Evolutionary conservation across 2,113 vertebrate species (phyloP).

Genomic region (Rallus limicola): DNA sequence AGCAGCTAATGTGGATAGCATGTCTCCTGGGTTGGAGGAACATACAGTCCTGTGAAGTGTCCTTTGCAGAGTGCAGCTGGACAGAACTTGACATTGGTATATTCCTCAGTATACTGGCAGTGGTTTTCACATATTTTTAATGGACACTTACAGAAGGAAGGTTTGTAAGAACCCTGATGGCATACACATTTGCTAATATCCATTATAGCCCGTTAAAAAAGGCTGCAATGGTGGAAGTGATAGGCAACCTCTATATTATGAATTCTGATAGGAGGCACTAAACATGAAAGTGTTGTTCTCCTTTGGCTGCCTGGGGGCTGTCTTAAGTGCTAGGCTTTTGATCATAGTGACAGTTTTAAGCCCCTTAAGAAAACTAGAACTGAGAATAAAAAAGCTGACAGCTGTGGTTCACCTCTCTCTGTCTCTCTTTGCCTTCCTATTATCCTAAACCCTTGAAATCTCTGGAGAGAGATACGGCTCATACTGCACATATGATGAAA

Average conservation of each 20-base stretch:
- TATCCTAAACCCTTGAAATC: slow-evolving; percentile 42
- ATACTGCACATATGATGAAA: not conserved
- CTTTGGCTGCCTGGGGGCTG: slow-evolving; percentile 27
- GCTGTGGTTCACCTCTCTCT: slow-evolving; percentile 27
- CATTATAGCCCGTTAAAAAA: not conserved
- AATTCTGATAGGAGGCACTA: slow-evolving; percentile 51
- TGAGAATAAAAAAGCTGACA: slow-evolving; percentile 64
- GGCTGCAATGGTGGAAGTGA: not conserved
- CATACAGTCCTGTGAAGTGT: not conserved
- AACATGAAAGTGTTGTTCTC: slow-evolving; percentile 48
- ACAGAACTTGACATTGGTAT: not conserved
- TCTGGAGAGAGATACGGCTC: not conserved
- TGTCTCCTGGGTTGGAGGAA: not conserved
- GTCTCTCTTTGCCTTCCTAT: slow-evolving; percentile 25
- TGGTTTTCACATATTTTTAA: not conserved
- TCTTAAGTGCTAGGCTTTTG: slow-evolving; percentile 64
- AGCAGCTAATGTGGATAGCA: not conserved
- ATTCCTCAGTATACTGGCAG: not conserved
- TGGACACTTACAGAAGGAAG: not conserved
- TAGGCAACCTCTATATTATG: slow-evolving; percentile 4
- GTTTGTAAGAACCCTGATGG: not conserved
- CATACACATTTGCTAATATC: not conserved
- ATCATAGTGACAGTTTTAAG: slow-evolving; percentile 71
- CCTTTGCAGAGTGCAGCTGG: not conserved
- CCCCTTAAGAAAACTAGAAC: slow-evolving; percentile 62